Conservation (phyloP, 2,113 vertebrate species). For the Bos javanicus region DNA sequence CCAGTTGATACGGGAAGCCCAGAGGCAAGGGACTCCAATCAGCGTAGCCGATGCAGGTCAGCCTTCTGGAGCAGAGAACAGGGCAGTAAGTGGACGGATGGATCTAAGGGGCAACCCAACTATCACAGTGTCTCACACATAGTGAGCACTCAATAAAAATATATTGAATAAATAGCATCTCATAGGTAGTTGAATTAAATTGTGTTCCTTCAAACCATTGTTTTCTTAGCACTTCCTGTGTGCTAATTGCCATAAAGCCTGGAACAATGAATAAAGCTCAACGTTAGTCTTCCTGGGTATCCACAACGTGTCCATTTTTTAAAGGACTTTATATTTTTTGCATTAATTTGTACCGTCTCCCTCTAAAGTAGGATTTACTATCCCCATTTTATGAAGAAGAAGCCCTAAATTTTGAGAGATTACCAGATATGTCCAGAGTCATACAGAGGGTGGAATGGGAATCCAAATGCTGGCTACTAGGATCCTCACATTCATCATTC, state of each 20-base stretch:
- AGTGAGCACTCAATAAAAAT: neutral
- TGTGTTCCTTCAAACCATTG: neutral
- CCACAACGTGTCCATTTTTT: neutral
- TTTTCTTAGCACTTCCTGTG: neutral
- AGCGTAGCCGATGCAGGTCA: no score
- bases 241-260: neutral
- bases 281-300: neutral
- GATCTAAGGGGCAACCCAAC: fast-evolving
- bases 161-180: neutral
- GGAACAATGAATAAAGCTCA: neutral
- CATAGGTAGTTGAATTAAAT: neutral
- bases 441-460: neutral
- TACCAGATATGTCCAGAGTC: neutral
- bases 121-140: neutral
- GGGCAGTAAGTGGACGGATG: neutral
- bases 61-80: neutral
- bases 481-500: neutral
- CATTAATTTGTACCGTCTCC: neutral
- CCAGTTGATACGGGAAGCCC: neutral
- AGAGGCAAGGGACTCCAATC: neutral
- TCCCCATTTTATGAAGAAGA: neutral
- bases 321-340: neutral
- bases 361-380: neutral
- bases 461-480: neutral
- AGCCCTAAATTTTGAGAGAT: neutral